Evolutionary conservation across 2,888 invertebrate species (phyloP), one percentile per base, ranked within the genome.

Genomic region (Apodemia hepburni): DNA sequence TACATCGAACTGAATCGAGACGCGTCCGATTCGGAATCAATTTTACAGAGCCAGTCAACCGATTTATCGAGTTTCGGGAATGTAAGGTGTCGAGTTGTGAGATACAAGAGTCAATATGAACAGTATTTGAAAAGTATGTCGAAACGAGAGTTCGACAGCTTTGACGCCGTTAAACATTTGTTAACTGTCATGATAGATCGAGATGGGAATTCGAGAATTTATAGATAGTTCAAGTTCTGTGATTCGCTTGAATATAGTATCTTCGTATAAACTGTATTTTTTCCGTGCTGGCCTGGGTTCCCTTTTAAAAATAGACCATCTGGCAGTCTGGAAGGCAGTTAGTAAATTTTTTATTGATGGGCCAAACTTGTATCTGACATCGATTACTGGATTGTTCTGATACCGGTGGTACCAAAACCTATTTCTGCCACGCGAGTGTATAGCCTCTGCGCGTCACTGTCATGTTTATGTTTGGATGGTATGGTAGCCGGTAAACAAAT

Each of bases 51-150:
- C 62, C 71, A 70, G 72, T 64, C 66, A 66, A 70, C 68, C 69
- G 70, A 68, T 73, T 70, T 70, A 73, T 73, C 70, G 70, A 71
- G 69, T 73, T 71, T 69, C 65, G 66, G 67, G 62, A 64, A 61
- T 62, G 63, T 65, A 66, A 70, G 69, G 67, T 67, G 67, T 63
- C 62, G 64, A 63, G 65, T 54, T 54, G 27, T 49, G 62, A 62
- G 62, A 45, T 61, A 61, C 62, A 59, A 63, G 58, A 63, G 63
- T 64, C 64, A 64, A 59, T 59, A 64, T 63, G 59, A 59, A 59
- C 42, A 62, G 62, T 58, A 35, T 62, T 62, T 49, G 62, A 35
- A 62, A 62, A 62, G 62, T 62, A 62, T 62, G 58, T 62, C 62
- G 58, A 54, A 54, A 54, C 54, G 51, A 51, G 51, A 51, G 18